These are phyloP conservation scores for Ridgeia piscesae DNA, from an alignment of 1,140 invertebrate species.

Conservation along the genomic window DNA sequence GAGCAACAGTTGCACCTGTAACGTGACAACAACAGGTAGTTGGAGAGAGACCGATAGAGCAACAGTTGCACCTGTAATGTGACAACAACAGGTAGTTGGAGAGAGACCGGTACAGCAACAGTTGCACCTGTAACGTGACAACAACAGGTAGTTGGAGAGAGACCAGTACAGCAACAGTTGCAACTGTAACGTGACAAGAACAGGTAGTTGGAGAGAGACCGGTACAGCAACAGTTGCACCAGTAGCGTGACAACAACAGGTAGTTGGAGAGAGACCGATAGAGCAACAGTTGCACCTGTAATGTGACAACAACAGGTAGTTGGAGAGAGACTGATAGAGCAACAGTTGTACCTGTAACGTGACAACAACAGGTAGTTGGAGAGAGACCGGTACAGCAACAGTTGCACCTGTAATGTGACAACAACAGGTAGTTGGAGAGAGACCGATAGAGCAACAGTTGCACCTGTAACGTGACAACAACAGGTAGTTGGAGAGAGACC, in stretches of 20 bases:
- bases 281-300: not conserved
- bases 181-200: constrained; percentile 47
- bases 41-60: not conserved
- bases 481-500: not conserved
- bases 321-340: not conserved
- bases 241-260: not conserved
- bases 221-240: not conserved
- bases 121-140: not conserved
- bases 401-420: not conserved
- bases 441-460: not conserved
- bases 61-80: not conserved
- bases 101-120: not conserved
- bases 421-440: not conserved
- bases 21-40: not conserved
- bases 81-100: not conserved
- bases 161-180: constrained; percentile 61
- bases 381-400: not conserved
- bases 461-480: not conserved
- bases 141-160: not conserved
- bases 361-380: not conserved
- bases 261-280: not conserved
- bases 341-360: not conserved
- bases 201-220: not conserved
- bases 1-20: not conserved
- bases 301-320: not conserved